Percentiles rank a stretch among this genome's conserved stretches.
Evolutionary conservation across 2,797 vertebrate species (phyloP).

Genomic region (Nannoperca obscura): DNA sequence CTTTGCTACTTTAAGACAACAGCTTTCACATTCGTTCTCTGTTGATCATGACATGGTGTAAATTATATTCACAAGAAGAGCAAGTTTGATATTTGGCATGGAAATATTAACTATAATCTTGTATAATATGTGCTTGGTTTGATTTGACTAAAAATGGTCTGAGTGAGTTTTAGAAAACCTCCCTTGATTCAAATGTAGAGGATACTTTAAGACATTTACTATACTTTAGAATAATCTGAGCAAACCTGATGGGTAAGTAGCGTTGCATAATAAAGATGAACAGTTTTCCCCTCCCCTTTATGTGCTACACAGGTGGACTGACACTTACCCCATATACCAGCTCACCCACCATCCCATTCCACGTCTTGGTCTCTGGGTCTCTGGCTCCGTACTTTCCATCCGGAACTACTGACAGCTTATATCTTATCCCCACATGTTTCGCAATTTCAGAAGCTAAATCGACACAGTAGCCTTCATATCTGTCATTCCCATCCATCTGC

Average conservation of each 20-base stretch:
- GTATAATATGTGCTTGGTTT: conserved; percentile 11
- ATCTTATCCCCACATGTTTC: conserved; percentile 98
- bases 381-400: conserved; percentile 98
- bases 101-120: not conserved
- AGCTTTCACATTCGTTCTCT: not conserved
- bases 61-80: not conserved
- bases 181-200: not conserved
- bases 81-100: not conserved
- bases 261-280: conserved; percentile 9
- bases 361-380: conserved; percentile 98
- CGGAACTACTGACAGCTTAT: conserved; percentile 96
- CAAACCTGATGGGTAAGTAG: not conserved
- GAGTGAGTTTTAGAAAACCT: conserved; percentile 4
- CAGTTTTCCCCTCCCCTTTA: not conserved
- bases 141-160: not conserved
- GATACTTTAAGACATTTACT: not conserved
- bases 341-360: conserved; percentile 99
- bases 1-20: not conserved
- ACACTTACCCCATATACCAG: conserved; percentile 99
- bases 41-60: not conserved
- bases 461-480: conserved; percentile 99
- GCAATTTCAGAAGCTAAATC: conserved; percentile 99
- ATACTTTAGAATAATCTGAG: conserved; percentile 3
- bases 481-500: conserved; percentile 97
- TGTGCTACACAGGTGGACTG: conserved; percentile 14